Evolutionary conservation across 1,140 invertebrate genomes (phyloP).

Genomic region (Brachionus rotundiformis): DNA sequence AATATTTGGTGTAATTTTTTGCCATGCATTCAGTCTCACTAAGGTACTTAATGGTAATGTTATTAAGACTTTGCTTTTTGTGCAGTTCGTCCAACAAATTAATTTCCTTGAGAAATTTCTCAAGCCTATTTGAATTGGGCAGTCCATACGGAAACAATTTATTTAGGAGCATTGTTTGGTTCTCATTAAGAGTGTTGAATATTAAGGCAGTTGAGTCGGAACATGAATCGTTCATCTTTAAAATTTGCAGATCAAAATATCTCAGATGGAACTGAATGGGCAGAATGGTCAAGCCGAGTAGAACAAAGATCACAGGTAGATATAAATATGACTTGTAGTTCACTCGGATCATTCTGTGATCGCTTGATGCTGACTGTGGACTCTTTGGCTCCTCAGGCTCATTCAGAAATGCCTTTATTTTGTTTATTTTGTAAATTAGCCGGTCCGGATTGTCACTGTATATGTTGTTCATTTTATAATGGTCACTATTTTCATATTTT

Average conservation of each 20-base stretch:
- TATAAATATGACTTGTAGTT: slow-evolving; percentile 23
- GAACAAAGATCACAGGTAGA: slow-evolving; percentile 18
- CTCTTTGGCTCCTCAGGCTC: neutral
- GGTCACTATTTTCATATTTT: neutral
- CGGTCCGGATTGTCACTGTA: neutral
- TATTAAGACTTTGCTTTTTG: slow-evolving; percentile 8
- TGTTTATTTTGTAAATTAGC: slow-evolving; percentile 24
- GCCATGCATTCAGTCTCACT: slow-evolving; percentile 18
- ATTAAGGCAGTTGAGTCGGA: slow-evolving; percentile 31
- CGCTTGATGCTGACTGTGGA: neutral
- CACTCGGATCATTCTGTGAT: neutral
- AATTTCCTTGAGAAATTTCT: slow-evolving; percentile 6
- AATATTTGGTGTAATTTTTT: slow-evolving; percentile 32
- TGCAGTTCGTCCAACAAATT: slow-evolving; percentile 12
- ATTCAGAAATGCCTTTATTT: neutral
- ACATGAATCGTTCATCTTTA: slow-evolving; percentile 43
- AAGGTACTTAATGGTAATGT: slow-evolving; percentile 30
- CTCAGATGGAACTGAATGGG: slow-evolving; percentile 31
- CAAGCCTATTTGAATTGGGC: neutral
- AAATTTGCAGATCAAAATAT: slow-evolving; percentile 32
- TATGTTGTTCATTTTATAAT: neutral
- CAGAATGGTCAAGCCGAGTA: neutral
- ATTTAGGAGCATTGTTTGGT: neutral
- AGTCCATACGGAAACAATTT: neutral
- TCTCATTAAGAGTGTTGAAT: neutral